Conservation (phyloP, 2,888 invertebrate species). For the Thera britannica region DNA sequence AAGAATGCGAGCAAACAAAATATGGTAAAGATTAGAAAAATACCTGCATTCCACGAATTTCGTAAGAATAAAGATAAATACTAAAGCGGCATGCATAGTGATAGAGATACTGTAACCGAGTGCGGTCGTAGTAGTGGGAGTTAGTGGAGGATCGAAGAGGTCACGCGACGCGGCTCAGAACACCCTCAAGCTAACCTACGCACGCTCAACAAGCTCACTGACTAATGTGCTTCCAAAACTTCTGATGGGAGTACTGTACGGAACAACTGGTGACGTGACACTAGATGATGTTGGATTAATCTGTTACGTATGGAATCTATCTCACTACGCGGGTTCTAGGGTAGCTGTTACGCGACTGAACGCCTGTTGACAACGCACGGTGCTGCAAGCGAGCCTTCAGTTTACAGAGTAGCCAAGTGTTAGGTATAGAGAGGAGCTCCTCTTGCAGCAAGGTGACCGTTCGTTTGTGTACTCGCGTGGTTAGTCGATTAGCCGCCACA, state of each 20-base stretch:
- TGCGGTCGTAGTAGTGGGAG: constrained; percentile 71
- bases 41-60: constrained; percentile 56
- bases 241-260: constrained; percentile 76
- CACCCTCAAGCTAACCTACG: constrained; percentile 81
- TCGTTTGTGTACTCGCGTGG: constrained; percentile 82
- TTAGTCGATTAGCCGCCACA: constrained; percentile 81
- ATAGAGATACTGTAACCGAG: constrained; percentile 75
- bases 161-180: constrained; percentile 71
- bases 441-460: constrained; percentile 79
- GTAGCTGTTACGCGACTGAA: constrained; percentile 82
- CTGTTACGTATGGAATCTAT: constrained; percentile 77
- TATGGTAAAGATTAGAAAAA: constrained; percentile 24
- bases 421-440: constrained; percentile 23
- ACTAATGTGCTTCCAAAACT: constrained; percentile 80
- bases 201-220: constrained; percentile 76
- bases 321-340: constrained; percentile 79
- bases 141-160: constrained; percentile 69
- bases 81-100: constrained; percentile 82
- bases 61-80: constrained; percentile 62
- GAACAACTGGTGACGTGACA: constrained; percentile 77
- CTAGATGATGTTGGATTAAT: constrained; percentile 79
- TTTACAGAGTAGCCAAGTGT: constrained; percentile 23
- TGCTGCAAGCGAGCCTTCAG: constrained; percentile 69
- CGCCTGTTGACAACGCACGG: constrained; percentile 73
- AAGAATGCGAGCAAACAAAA: constrained; percentile 29